Evolutionary conservation across 2,113 vertebrate species (phyloP).

Genomic region (Isichthys henryi): DNA sequence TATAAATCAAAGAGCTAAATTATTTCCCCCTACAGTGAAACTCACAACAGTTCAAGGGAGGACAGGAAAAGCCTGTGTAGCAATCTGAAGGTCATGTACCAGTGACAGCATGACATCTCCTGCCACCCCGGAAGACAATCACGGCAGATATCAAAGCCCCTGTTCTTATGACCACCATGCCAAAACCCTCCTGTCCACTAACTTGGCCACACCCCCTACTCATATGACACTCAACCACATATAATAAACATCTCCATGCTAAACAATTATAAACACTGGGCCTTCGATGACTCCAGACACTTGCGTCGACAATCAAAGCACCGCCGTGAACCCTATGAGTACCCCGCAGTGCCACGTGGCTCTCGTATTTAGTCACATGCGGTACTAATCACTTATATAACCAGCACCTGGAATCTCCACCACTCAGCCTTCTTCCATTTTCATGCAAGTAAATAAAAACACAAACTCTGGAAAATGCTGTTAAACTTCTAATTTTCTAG

Average conservation of each 20-base stretch:
- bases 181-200: background rate
- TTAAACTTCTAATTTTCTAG: background rate
- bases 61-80: background rate
- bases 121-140: background rate
- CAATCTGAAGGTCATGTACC: background rate
- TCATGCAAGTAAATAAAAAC: background rate
- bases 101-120: background rate
- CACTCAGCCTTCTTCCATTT: background rate
- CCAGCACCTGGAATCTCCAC: background rate
- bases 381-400: background rate
- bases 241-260: background rate
- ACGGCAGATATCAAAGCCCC: background rate
- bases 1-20: background rate
- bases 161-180: background rate
- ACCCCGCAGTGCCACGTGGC: background rate
- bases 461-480: background rate
- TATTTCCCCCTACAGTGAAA: background rate
- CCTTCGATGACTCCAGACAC: background rate
- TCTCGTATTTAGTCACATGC: background rate
- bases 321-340: background rate
- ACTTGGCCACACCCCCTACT: background rate
- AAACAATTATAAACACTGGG: background rate
- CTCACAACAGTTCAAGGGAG: background rate
- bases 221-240: background rate
- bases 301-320: background rate